phyloP scores from a whole-genome alignment of 2,113 vertebrate genomes.

The Stictonetta naevosa region DNA sequence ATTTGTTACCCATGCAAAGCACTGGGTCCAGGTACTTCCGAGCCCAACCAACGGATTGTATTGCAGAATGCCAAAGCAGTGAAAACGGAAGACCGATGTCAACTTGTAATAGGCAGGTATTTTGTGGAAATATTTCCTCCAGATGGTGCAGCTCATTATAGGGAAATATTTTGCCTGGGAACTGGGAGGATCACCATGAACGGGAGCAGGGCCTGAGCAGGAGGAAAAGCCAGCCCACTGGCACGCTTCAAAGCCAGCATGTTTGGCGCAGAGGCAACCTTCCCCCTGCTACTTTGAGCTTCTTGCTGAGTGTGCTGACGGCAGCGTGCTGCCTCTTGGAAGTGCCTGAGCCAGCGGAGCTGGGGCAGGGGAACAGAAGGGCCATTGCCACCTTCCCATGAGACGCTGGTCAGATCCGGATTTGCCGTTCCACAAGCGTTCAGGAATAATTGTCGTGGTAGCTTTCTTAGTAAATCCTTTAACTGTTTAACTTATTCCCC shows the following conservation, averaged over 20 bases:
- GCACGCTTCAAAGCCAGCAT: background rate
- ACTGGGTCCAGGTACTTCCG: fast-evolving
- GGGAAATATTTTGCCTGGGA: background rate
- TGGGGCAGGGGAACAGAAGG: fast-evolving
- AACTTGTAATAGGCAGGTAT: background rate
- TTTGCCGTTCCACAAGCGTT: background rate
- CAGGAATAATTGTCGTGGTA: background rate
- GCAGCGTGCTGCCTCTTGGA: background rate
- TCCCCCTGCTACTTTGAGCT: background rate
- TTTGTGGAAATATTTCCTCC: background rate
- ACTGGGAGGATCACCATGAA: background rate
- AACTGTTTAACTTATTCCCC: background rate
- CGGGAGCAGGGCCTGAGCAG: background rate
- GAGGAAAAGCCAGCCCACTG: background rate
- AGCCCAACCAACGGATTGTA: background rate
- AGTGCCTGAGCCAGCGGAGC: fast-evolving
- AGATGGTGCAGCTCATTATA: background rate
- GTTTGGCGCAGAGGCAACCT: background rate
- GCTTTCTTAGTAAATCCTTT: background rate
- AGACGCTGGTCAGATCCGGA: background rate
- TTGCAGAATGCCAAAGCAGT: background rate
- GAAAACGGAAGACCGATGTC: background rate
- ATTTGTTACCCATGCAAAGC: background rate
- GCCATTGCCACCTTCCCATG: background rate
- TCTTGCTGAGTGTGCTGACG: background rate